These are phyloP conservation scores for Parascotia fuliginaria DNA, from an alignment of 2,888 invertebrate genomes.

Conservation along the genomic window DNA sequence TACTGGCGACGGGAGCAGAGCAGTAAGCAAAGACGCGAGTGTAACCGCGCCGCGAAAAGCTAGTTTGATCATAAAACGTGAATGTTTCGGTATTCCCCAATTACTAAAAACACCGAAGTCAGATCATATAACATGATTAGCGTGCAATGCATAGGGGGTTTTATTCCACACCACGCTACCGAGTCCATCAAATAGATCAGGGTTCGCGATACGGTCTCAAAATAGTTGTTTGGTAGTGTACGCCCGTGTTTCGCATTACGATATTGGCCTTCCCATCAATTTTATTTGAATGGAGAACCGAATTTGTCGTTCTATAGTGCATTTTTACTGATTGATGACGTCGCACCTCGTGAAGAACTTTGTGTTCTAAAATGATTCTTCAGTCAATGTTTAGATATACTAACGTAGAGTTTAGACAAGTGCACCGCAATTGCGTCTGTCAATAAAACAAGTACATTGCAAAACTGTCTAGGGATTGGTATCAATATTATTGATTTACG, in stretches of 20 bases:
- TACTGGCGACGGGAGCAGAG: no score
- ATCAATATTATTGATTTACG: conserved; percentile 31
- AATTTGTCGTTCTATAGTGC: conserved; percentile 49
- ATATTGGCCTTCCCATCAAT: conserved; percentile 75
- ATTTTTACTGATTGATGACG: conserved; percentile 41
- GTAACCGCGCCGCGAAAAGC: no score
- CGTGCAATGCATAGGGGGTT: conserved; percentile 61
- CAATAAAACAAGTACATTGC: background rate
- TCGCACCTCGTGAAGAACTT: conserved; percentile 6
- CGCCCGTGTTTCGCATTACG: conserved; percentile 73
- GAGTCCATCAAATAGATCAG: conserved; percentile 82
- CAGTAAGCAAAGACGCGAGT: no score
- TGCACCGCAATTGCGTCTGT: background rate
- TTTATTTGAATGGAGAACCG: conserved; percentile 61
- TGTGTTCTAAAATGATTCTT: background rate
- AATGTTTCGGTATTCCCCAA: conserved; percentile 54
- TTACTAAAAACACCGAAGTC: conserved; percentile 61
- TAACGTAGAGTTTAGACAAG: background rate
- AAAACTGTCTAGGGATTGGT: conserved; percentile 23
- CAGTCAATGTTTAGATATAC: background rate
- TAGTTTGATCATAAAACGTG: conserved; percentile 22
- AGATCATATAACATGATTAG: conserved; percentile 70
- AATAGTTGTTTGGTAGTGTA: conserved; percentile 63
- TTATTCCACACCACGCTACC: conserved; percentile 57
- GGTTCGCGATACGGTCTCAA: conserved; percentile 68